Evolutionary conservation across 2,888 invertebrate species (phyloP), one percentile per base, ranked within the genome.

Genomic region (Synanthedon andrenaeformis): DNA sequence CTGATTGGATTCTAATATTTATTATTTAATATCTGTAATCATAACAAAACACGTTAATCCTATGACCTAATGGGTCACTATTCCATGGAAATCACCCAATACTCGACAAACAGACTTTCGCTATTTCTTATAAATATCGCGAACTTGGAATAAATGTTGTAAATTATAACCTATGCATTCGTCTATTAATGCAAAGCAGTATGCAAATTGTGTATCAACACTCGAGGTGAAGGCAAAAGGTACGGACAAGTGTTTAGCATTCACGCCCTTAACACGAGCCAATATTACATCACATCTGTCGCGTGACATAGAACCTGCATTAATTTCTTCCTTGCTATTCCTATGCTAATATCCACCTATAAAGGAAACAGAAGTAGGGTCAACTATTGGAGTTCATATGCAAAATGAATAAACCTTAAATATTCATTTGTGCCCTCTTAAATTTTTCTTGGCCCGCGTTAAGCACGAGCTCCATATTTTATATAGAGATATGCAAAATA

Each of bases 221-320:
- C 13, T 45, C 14, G 45, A 45, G 45, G 45, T 14, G 14, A 14
- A 6, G 45, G 14, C 45, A 13, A 45, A 45, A 45, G 45, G 45
- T 45, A 45, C 41, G 45, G 51, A 55, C 41, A 55, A 54, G 53
- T 62, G 64, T 66, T 65, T 66, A 65, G 65, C 64, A 64, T 65
- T 61, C 57, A 61, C 45, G 56, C 52, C 56, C 54, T 59, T 56
- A 59, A 56, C 61, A 64, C 62, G 58, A 59, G 62, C 49, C 53
- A 58, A 55, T 57, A 53, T 55, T 54, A 53, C 55, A 53, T 51
- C 51, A 50, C 54, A 55, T 57, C 55, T 52, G 50, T 57, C 55
- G 55, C 52, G 55, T 55, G 54, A 56, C 53, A 45, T 54, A 45
- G 41, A 41, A n/a, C 45, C 45, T 12, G 45, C 45, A 45, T 45